phyloP scores from a whole-genome alignment of 2,797 vertebrate genomes.

The Arnoldichthys spilopterus region DNA sequence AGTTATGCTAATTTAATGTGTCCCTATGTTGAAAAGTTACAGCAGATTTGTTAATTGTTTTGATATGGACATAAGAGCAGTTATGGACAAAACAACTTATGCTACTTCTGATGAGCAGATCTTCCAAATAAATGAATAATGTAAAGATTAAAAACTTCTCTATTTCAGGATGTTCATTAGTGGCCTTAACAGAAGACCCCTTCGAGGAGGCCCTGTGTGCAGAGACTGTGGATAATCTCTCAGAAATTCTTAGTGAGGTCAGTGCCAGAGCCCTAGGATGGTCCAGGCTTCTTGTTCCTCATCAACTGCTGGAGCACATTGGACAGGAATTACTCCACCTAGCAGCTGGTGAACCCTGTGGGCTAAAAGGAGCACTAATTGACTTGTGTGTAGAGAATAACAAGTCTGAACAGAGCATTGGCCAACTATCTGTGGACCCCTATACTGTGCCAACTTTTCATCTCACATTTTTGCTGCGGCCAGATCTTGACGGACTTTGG shows the following conservation, averaged over 20 bases:
- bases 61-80: too few relatives aligned
- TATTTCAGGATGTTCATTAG: constrained; percentile 21
- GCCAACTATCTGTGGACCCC: constrained; percentile 87
- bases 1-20: background rate
- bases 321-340: constrained; percentile 87
- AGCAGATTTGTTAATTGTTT: too few relatives aligned
- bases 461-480: constrained; percentile 87
- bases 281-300: constrained; percentile 83
- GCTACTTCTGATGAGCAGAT: background rate
- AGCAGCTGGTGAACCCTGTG: constrained; percentile 89
- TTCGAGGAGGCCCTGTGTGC: constrained; percentile 88
- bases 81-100: background rate
- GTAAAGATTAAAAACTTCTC: background rate
- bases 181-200: constrained; percentile 66
- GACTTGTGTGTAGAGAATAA: constrained; percentile 89
- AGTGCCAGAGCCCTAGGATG: constrained; percentile 77
- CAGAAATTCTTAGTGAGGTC: constrained; percentile 79
- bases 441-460: constrained; percentile 92
- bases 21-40: background rate
- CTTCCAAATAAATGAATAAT: too few relatives aligned
- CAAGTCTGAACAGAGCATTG: constrained; percentile 80
- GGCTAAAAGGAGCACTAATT: constrained; percentile 89
- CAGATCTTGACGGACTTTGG: constrained; percentile 89
- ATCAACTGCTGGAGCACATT: constrained; percentile 82
- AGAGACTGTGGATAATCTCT: constrained; percentile 79